Evolutionary conservation across 2,797 vertebrate species (phyloP).

Genomic region (Acrossocheilus fasciatus): DNA sequence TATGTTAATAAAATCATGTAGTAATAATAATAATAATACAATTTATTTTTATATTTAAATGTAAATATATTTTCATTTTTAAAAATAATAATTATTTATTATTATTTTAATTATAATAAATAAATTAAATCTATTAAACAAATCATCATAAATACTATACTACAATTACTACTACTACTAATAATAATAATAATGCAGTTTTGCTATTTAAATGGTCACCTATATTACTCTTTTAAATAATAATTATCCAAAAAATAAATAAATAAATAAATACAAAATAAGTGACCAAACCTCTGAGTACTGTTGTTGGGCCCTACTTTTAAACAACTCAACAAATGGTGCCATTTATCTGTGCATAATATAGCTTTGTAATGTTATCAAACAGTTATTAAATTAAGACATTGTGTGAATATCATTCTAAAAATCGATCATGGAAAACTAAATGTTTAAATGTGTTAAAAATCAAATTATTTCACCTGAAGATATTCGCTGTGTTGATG

Average conservation of each 20-base stretch:
- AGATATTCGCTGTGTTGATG: constrained; percentile 5
- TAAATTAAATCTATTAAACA: not conserved
- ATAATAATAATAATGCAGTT: not conserved
- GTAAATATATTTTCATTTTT: not conserved
- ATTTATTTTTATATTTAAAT: not conserved
- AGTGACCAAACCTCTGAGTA: not conserved
- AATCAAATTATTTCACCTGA: not conserved
- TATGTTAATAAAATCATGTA: not conserved
- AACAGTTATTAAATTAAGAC: not conserved
- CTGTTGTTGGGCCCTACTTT: not conserved
- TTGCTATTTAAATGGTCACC: not conserved
- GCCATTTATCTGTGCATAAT: not conserved
- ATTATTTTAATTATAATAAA: not conserved
- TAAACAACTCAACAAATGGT: not conserved
- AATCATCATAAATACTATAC: not conserved
- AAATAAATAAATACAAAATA: not conserved
- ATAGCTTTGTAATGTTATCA: not conserved
- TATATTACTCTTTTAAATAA: not conserved
- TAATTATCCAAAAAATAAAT: not conserved
- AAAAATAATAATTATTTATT: not conserved
- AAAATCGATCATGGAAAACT: not conserved
- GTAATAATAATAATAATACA: not conserved
- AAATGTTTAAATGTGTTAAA: not conserved
- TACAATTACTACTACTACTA: not conserved
- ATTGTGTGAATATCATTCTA: not conserved